phyloP scores from a whole-genome alignment of 2,797 vertebrate species.

The Scolopax rusticola region DNA sequence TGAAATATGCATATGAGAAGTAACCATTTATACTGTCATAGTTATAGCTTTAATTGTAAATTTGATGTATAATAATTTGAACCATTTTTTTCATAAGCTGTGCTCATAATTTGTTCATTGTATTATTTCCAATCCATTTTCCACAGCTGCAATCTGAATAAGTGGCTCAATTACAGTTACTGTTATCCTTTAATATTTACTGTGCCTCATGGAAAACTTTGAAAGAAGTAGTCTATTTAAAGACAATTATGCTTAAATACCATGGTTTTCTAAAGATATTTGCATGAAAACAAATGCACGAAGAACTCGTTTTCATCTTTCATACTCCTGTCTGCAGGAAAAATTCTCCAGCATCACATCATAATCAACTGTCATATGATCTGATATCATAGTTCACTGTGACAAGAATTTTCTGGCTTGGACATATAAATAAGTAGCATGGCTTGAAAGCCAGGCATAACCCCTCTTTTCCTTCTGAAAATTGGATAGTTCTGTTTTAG shows the following conservation, averaged over 20 bases:
- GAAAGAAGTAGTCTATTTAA: conserved; percentile 58
- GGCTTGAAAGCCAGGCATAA: background rate
- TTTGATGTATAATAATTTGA: conserved; percentile 54
- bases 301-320: conserved; percentile 9
- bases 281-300: conserved; percentile 5
- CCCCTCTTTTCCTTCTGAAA: background rate
- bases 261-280: conserved; percentile 4
- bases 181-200: conserved; percentile 63
- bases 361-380: background rate
- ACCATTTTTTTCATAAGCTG: conserved; percentile 49
- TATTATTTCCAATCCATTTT: conserved; percentile 66
- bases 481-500: background rate
- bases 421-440: background rate
- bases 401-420: background rate
- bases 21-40: conserved; percentile 39
- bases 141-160: conserved; percentile 70
- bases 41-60: conserved; percentile 53
- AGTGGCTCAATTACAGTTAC: conserved; percentile 63
- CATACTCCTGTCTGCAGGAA: background rate
- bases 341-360: background rate
- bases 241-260: conserved; percentile 56
- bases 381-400: background rate
- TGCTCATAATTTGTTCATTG: conserved; percentile 64
- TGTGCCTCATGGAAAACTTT: conserved; percentile 64
- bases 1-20: conserved; percentile 7